Conservation (phyloP, 2,888 invertebrate species). For the Steromphala cineraria region DNA sequence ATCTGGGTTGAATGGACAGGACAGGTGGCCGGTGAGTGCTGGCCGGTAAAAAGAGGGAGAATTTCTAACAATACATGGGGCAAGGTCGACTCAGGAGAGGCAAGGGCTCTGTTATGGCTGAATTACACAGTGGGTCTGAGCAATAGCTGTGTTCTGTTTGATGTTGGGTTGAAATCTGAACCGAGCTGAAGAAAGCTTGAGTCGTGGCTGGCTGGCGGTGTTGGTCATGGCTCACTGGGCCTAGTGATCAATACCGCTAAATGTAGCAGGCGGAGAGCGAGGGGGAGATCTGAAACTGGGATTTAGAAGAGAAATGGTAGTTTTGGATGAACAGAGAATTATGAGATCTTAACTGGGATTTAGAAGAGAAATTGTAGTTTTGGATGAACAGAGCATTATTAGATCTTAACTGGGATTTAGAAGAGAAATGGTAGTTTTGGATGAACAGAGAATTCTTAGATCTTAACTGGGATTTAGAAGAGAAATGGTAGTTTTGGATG, state of each 20-base stretch:
- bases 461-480: too few species aligned
- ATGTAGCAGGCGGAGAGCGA: too few species aligned
- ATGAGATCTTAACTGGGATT: too few species aligned
- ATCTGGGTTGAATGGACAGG: not conserved
- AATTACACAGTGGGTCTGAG: not conserved
- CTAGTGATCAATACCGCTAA: not conserved
- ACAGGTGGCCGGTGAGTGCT: not conserved
- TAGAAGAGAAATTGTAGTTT: too few species aligned
- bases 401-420: too few species aligned
- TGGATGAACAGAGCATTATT: too few species aligned
- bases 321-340: too few species aligned
- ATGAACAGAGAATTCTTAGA: too few species aligned
- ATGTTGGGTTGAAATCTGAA: not conserved
- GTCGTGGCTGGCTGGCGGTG: not conserved
- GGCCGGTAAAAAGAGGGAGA: not conserved
- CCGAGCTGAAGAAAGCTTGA: not conserved
- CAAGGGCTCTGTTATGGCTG: not conserved
- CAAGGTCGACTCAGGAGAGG: not conserved
- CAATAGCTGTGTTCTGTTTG: not conserved
- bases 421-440: too few species aligned
- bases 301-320: too few species aligned
- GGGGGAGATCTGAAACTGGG: too few species aligned
- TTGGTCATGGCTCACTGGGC: not conserved
- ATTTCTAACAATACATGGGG: not conserved
- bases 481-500: too few species aligned